A percentile compares a stretch with the other conserved stretches of the same genome.
Evolutionary conservation across 2,888 invertebrate species (phyloP).

Genomic region (Drepanosiphum platanoidis): DNA sequence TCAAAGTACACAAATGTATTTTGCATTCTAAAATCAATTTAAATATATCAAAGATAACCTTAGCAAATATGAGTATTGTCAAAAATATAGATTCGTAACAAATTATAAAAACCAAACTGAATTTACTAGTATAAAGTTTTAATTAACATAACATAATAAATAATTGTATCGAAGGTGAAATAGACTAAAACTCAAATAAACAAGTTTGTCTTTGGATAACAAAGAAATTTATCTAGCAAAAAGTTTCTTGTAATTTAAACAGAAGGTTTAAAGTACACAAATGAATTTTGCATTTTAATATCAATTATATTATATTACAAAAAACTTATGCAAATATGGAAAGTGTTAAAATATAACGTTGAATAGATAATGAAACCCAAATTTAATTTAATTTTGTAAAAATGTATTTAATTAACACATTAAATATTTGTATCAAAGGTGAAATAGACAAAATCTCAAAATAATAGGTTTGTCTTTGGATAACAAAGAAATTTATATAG

Average conservation of each 20-base stretch:
- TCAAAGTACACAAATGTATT: constrained; percentile 32
- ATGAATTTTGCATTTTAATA: constrained; percentile 28
- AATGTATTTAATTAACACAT: background rate
- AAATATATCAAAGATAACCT: too few relatives aligned
- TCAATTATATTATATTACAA: too few relatives aligned
- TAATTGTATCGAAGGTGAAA: constrained; percentile 34
- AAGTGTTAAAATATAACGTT: background rate
- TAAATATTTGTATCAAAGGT: constrained; percentile 25
- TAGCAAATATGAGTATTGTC: background rate
- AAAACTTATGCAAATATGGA: background rate
- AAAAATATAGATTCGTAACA: background rate
- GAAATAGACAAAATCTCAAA: constrained; percentile 28
- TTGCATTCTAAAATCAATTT: background rate
- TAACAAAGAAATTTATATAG: constrained; percentile 41
- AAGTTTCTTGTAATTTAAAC: background rate
- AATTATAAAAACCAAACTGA: background rate
- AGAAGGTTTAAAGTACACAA: constrained; percentile 9
- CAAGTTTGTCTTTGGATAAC: constrained; percentile 20
- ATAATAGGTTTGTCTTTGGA: constrained; percentile 25
- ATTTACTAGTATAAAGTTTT: too few relatives aligned
- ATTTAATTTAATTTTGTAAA: too few relatives aligned
- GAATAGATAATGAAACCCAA: background rate
- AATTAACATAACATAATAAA: background rate
- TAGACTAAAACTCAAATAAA: constrained; percentile 12
- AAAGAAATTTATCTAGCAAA: constrained; percentile 35